Evolutionary conservation across 2,113 vertebrate genomes (phyloP), one percentile per base, ranked within the genome.

Genomic region (Zapornia atra): DNA sequence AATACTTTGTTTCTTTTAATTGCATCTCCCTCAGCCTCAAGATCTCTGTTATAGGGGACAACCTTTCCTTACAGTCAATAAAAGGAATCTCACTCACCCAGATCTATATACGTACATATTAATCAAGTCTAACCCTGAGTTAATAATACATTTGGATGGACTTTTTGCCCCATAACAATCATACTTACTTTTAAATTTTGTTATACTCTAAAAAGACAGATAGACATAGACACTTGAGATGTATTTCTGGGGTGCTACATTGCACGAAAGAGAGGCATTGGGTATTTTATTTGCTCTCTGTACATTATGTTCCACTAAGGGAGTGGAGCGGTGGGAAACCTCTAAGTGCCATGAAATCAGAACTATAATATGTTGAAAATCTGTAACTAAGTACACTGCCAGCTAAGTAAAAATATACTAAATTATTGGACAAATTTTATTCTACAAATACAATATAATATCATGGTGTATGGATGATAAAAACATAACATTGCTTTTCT

Each of bases 401-500:
- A 71, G 29, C 11, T 82, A 78, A 83, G 11, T 40, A 24, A 54
- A 6, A 87, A 59, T 53, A 63, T 40, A 12, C 2, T 53, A 54
- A 87, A 59, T 59, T 82, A 66, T 31, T 40, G 8, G 5, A n/a
- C 44, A 15, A 53, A 42, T 7, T 3, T 51, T 42, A 24, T 42
- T 34, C 16, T n/a, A 29, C 22, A 72, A n/a, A 86, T 88, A 25
- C 11, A 8, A 10, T 71, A 15, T 3, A 59, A 56, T 88, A 64
- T 56, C 19, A 42, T 20, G 17, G 13, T 46, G 15, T 38, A 40
- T 20, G 3, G 28, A 60, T 40, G 11, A 63, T 31, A 44, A 89
- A 82, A 73, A 34, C 1, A 0, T 4, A 40, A 21, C 3, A 1
- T 31, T 54, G 3, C 0, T 40, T 5, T 46, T 79, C 71, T 79